Base-by-base conservation (phyloP, 2,888 invertebrate species). In the Alcis repandata region DNA sequence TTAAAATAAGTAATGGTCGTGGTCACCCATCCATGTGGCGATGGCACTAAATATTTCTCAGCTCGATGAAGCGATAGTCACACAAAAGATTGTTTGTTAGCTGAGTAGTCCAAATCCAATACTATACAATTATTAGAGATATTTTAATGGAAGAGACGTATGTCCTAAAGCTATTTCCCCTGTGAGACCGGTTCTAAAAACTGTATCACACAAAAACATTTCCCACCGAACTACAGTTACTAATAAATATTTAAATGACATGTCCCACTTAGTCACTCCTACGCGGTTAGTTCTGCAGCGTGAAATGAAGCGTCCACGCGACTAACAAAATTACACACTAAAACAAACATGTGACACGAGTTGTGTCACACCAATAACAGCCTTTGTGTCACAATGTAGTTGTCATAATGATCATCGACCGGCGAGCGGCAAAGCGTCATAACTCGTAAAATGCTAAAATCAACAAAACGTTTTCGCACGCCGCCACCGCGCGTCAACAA, bases 391-490 rank as follows among this genome's bases (percentile, higher is more conserved):
- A 83, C 77, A 91, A 89, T 86, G 85, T 72, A 74, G 32, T 51
- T 33, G 72, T 72, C 73, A 79, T 77, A 81, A 84, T 17, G 49
- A 43, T 57, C 41, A 54, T 79, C 73, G 76, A 68, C 79, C 68
- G 69, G 68, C 70, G 73, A 71, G 65, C 76, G 77, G 73, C 81
- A 74, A 76, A 84, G 80, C 69, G 80, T 45, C 64, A 72, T 80
- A 80, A 74, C 83, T 86, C 82, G 78, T 81, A 86, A 88, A 40
- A 53, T 53, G 53, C n/a, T 40, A 53, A 53, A 91, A 90, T 87
- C 87, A 90, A 92, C 92, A 91, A 88, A 88, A 87, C 83, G 79
- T 75, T 82, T 88, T 87, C 87, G 84, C 87, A 84, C 88, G 84
- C 80, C 80, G 75, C 78, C 87, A 80, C 79, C 79, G 76, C 78